Base-by-base conservation (phyloP, 2,797 vertebrate species). In the Manis javanica region DNA sequence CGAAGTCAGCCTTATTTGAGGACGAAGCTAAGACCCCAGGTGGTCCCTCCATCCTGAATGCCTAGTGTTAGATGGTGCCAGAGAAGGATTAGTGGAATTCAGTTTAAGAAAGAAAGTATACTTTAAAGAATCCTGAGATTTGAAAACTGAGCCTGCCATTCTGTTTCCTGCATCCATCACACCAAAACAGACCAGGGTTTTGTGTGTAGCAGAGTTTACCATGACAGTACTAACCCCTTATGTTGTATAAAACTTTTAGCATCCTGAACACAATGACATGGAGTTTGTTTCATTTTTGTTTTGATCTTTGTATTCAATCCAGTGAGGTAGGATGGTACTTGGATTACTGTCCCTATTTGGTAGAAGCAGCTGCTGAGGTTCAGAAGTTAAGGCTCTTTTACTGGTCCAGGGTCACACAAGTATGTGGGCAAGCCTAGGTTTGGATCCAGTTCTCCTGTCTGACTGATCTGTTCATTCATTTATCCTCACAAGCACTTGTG, bases 11-110 rank as follows among this genome's bases (percentile, higher is more conserved):
- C 87, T 91, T 71, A 66, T 49, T 72, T 55, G 13, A 83, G 37
- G 83, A 61, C 29, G 84, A 91, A 86, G 82, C 34, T 46, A 57
- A 96, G 93, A 85, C 59, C 63, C 34, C 88, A 71, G 64, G 83
- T 66, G 78, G 78, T 89, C 88, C 69, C 55, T 15, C 12, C 49
- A 42, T 42, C 92, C 26, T 19, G 18, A 55, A 57, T 15, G 53
- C 82, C 87, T 49, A 21, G 46, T 57, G 37, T 93, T 93, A 86
- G 72, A 91, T 64, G 71, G 68, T 75, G 84, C 61, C 49, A 29
- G 96, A 90, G 78, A 91, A 46, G 89, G 55, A 66, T 93, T 71
- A 75, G 63, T 72, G 74, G 29, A 83, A 89, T 90, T 87, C 84
- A 7, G 34, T 63, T 89, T 66, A 87, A 95, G 91, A 95, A 95